Conservation (phyloP, 2,113 vertebrate species). For the Peromyscus leucopus region DNA sequence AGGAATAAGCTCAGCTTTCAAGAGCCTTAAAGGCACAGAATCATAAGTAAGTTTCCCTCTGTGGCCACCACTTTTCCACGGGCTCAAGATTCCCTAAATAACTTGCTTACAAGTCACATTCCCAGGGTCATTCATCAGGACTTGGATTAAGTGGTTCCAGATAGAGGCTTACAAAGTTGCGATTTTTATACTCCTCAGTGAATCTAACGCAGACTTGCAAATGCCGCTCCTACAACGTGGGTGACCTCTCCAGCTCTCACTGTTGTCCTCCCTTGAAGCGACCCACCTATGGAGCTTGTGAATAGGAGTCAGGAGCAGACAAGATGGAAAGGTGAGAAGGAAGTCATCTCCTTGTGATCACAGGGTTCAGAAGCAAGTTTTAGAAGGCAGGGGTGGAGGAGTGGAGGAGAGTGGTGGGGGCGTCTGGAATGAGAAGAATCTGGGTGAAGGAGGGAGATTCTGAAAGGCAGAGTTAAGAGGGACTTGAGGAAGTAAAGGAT, state of each 20-base stretch:
- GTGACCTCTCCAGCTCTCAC: background rate
- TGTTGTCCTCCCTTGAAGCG: too few relatives aligned
- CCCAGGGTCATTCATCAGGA: background rate
- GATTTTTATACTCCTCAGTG: background rate
- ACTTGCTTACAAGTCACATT: background rate
- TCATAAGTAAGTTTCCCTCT: background rate
- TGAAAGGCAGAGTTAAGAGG: background rate
- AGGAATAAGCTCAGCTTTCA: background rate
- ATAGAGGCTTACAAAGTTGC: background rate
- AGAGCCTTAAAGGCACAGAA: background rate
- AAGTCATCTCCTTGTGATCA: background rate
- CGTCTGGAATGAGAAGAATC: background rate
- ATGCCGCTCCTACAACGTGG: accelerated
- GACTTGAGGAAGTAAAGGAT: accelerated
- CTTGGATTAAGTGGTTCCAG: background rate
- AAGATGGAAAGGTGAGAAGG: background rate
- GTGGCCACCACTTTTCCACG: background rate
- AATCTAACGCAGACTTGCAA: background rate
- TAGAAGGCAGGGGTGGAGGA: background rate
- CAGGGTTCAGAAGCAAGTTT: background rate
- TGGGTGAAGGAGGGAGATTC: background rate
- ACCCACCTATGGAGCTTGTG: background rate
- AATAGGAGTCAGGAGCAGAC: background rate
- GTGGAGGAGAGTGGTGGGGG: accelerated
- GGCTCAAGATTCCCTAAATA: background rate